phyloP scores from a whole-genome alignment of 1,140 invertebrate species.

The Pemphigus obesinymphae region DNA sequence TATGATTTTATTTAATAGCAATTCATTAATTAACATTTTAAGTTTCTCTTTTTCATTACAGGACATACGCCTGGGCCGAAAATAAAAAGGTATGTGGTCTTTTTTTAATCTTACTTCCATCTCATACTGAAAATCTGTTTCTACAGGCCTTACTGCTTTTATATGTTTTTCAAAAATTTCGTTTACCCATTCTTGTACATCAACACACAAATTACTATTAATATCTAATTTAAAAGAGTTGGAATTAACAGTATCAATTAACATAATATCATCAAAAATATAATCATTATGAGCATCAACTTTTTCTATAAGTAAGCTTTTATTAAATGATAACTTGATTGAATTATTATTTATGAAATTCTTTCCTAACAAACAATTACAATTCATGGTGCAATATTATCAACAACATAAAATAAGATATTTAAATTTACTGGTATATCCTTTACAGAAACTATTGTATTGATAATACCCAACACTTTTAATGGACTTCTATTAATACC shows the following conservation, averaged over 20 bases:
- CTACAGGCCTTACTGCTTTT: neutral
- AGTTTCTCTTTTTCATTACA: neutral
- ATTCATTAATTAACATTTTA: conserved; percentile 7
- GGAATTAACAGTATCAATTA: neutral
- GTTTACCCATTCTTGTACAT: neutral
- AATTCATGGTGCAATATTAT: neutral
- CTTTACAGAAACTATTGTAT: neutral
- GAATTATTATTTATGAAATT: neutral
- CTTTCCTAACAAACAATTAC: neutral
- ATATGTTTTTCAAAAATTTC: neutral
- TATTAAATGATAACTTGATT: neutral
- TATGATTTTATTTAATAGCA: neutral
- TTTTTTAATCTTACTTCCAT: neutral
- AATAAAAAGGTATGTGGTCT: neutral
- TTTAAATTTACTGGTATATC: neutral
- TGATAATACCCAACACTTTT: neutral
- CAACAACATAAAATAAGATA: conserved; percentile 1
- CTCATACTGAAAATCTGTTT: neutral
- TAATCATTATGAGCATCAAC: neutral
- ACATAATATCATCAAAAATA: neutral
- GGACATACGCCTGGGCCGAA: neutral
- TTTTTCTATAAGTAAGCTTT: neutral
- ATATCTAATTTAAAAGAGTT: neutral
- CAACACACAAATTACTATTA: neutral
- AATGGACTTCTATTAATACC: conserved; percentile 4